These are phyloP conservation scores for Triplophysa rosa DNA, from an alignment of 2,113 vertebrate species.

Conservation along the genomic window DNA sequence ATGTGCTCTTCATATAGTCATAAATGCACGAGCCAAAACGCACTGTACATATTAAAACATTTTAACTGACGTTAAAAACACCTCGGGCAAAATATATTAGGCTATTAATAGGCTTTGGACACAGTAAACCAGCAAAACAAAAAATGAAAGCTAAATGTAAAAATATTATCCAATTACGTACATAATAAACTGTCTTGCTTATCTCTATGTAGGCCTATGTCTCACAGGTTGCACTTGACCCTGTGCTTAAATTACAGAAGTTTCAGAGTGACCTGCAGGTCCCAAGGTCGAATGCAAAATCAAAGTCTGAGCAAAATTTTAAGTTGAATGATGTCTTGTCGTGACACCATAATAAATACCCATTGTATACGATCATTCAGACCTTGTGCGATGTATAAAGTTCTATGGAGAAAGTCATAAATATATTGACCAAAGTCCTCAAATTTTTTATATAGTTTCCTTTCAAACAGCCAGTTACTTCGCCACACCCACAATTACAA, in stretches of 20 bases:
- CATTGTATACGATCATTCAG: background rate
- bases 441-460: too few relatives aligned
- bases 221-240: conserved; percentile 14
- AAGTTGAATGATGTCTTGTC: background rate
- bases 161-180: background rate
- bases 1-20: too few relatives aligned
- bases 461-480: too few relatives aligned
- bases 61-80: background rate
- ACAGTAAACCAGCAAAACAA: background rate
- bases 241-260: background rate
- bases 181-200: background rate
- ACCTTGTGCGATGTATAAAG: background rate
- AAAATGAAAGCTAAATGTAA: too few relatives aligned
- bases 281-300: conserved; percentile 18
- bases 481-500: too few relatives aligned
- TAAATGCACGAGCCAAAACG: too few relatives aligned
- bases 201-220: background rate
- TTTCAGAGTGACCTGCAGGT: conserved; percentile 1
- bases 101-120: background rate
- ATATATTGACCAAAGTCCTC: too few relatives aligned
- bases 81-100: background rate
- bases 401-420: background rate
- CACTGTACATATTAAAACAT: too few relatives aligned
- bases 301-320: background rate
- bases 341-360: background rate